phyloP scores from a whole-genome alignment of 23 tunicate genomes.

The Corella eumyota region DNA sequence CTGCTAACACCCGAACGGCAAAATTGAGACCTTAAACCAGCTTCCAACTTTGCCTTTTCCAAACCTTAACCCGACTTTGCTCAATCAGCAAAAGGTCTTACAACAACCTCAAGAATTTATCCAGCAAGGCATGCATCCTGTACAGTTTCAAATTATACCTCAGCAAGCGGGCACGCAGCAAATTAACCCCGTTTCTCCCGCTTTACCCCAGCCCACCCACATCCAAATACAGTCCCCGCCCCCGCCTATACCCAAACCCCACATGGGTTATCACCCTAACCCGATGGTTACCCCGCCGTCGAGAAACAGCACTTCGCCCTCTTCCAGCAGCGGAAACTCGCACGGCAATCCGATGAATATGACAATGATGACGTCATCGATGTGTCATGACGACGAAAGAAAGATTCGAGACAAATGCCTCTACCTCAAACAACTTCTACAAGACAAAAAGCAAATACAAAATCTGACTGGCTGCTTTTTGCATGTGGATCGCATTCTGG shows the following conservation, averaged over 20 bases:
- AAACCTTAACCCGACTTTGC: too few species aligned
- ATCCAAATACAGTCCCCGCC: constrained; percentile 55
- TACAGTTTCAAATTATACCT: constrained; percentile 37
- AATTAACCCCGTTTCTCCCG: neutral
- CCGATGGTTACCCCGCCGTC: constrained; percentile 34
- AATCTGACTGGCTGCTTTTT: constrained; percentile 60
- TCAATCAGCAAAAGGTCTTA: too few species aligned
- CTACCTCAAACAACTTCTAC: constrained; percentile 81
- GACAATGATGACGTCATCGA: constrained; percentile 1
- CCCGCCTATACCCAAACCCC: constrained; percentile 14
- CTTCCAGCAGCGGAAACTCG: constrained; percentile 35
- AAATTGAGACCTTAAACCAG: constrained; percentile 37
- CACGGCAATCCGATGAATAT: neutral
- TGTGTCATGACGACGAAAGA: constrained; percentile 52
- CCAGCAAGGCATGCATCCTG: constrained; percentile 53
- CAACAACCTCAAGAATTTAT: too few species aligned
- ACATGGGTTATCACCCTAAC: constrained; percentile 32
- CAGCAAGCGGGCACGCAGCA: constrained; percentile 17
- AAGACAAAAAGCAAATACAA: constrained; percentile 85
- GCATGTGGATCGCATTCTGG: constrained; percentile 86
- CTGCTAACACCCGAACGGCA: constrained; percentile 13
- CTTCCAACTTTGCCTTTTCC: too few species aligned
- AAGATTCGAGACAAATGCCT: constrained; percentile 90
- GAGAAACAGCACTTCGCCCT: constrained; percentile 31
- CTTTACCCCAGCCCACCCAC: constrained; percentile 24